Base-by-base conservation (phyloP, 2,797 vertebrate genomes). In the Rhinatrema bivittatum region DNA sequence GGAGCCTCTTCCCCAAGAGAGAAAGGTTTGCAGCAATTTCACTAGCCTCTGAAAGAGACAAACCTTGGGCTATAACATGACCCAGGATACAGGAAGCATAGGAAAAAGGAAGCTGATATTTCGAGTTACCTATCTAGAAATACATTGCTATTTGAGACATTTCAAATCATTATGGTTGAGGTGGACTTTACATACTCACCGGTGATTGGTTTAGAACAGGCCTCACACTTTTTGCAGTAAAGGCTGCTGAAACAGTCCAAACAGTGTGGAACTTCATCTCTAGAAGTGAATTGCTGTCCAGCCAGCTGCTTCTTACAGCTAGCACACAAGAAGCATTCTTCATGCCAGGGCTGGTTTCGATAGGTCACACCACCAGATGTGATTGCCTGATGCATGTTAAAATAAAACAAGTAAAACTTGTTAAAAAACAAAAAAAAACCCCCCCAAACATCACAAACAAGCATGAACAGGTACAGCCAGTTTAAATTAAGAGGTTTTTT, bases 311-410 rank as follows among this genome's bases (percentile, higher is more conserved):
- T 89, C 57, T 84, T 89, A 52, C 96, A 99, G 33, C 79, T 72
- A 20, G 82, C 89, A 64, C 96, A 99, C 16, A 93, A 75, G 69
- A 98, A 97, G 47, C 96, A 98, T 38, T 97, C 92, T 1, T 87
- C 86, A 48, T 99, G 96, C 94, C 92, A 98, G 4, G 91, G 87
- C 47, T 92, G 91, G 15, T 92, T 88, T 10, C 74, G 77, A 46
- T 91, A 96, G 11, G 85, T 90, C 59, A 98, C 83, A 7, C 91
- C 93, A 6, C 88, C 92, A 4, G 88, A 88, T 20, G 85, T 93
- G 62, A 99, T 92, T 50, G 83, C 75, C 94, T 98, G 19, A 16
- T 7, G 41, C 34, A n/a, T n/a, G n/a, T n/a, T n/a, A n/a, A n/a
- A n/a, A n/a, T n/a, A n/a, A n/a, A n/a, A n/a, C n/a, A 25, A 14